Conservation (phyloP, 1,140 invertebrate species). For the Lamellibrachia luymesi region DNA sequence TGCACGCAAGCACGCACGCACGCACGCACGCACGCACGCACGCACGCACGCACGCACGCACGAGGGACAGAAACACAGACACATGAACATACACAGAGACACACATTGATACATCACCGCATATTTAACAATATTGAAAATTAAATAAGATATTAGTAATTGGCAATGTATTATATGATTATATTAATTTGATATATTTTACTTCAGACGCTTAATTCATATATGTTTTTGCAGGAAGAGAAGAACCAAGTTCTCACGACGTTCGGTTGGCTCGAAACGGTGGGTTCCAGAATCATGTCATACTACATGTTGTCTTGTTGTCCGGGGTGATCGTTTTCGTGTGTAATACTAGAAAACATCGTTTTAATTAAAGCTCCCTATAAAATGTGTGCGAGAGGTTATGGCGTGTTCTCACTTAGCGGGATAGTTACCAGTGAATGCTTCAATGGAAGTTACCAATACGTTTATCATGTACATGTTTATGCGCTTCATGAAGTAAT, state of each 20-base stretch:
- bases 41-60: no score
- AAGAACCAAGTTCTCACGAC: conserved; percentile 19
- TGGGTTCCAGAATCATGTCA: background rate
- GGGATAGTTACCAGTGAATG: background rate
- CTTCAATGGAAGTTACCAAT: background rate
- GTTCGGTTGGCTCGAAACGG: conserved; percentile 25
- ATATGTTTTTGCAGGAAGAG: conserved; percentile 20
- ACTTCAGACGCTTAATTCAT: background rate
- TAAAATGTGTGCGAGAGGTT: background rate
- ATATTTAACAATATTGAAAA: no score
- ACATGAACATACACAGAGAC: no score
- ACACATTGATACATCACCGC: no score
- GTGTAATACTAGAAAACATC: background rate
- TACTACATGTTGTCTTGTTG: background rate
- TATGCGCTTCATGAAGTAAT: background rate
- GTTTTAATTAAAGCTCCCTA: no score
- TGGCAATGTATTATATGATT: no score
- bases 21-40: no score
- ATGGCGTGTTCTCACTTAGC: no score
- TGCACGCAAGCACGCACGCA: no score
- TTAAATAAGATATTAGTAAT: background rate
- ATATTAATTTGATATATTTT: background rate
- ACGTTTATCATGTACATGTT: background rate
- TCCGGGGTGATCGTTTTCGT: background rate
- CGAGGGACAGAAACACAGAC: no score